A percentile compares a stretch with the other conserved stretches of the same genome.
These are phyloP conservation scores for Candidula unifasciata DNA, from an alignment of 2,888 invertebrate genomes.

Conservation along the genomic window DNA sequence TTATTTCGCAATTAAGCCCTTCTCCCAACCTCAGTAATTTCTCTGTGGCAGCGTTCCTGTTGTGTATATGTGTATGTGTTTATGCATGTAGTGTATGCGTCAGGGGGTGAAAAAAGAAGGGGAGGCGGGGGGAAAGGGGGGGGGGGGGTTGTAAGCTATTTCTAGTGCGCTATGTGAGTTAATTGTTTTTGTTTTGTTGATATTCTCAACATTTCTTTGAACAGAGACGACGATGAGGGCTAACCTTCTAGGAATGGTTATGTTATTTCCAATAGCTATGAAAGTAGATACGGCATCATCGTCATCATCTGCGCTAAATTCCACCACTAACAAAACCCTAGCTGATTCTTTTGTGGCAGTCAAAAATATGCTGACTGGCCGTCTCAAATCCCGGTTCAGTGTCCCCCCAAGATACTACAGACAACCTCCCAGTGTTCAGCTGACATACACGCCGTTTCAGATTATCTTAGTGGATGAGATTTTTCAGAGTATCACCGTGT, in stretches of 20 bases:
- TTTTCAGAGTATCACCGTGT: constrained; percentile 25
- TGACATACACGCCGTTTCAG: constrained; percentile 33
- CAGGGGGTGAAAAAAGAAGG: no score
- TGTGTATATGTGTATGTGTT: no score
- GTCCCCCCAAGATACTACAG: constrained; percentile 27
- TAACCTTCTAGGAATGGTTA: neutral
- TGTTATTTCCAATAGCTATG: neutral
- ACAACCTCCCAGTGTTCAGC: neutral
- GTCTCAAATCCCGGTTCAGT: constrained; percentile 1
- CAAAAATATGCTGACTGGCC: neutral
- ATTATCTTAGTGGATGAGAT: constrained; percentile 34
- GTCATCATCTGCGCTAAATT: neutral
- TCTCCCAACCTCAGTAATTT: no score
- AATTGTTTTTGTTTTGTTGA: no score
- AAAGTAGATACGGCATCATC: neutral
- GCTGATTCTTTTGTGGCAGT: neutral
- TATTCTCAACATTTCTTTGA: no score
- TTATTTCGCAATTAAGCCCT: no score
- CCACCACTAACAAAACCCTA: neutral
- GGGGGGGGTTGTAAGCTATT: no score
- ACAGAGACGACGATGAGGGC: no score
- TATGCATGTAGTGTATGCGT: no score
- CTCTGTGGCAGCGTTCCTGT: no score
- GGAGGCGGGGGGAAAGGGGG: no score
- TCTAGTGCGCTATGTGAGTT: no score